Evolutionary conservation across 2,888 invertebrate genomes (phyloP), one percentile per base, ranked within the genome.

Genomic region (Apamea anceps): DNA sequence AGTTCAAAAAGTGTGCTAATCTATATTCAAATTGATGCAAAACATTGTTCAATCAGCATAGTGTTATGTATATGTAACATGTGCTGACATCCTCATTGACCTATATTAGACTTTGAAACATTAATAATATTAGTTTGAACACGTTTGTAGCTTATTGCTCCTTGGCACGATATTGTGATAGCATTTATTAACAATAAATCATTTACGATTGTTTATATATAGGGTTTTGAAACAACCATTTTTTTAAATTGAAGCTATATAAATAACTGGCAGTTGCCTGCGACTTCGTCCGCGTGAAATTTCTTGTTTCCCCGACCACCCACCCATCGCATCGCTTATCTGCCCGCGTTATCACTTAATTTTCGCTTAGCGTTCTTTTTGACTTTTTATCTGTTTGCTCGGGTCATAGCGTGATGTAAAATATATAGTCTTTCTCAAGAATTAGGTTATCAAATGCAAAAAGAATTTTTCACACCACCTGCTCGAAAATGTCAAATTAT

Each of bases 151-250:
- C 81, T 82, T 85, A 85, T 62, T 82, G 79, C 71, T 68, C 15
- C 75, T 71, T 65, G 72, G 71, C 85, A 85, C 81, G 85, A 88
- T 79, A 83, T 77, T 68, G 32, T 80, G 82, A 88, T 85, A 74
- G 71, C 78, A 71, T 32, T 77, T 74, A 87, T 87, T 81, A 81
- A 79, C 76, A 85, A 87, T 71, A 81, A 75, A 74, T 81, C 74
- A 82, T 83, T 88, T 88, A 85, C 65, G 74, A 73, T 75, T 68
- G 37, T 85, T 57, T 10, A 57, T 57, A 25, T n/a, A n/a, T 25
- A 57, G 57, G 57, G 12, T n/a, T 13, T 84, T 63, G 32, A 70
- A 81, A 80, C 71, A 75, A 51, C 42, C 0, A 25, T 57, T 70
- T 76, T 84, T 66, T 71, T 75, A 1, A 32, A 77, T 60, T 66